Base-by-base conservation (phyloP, 2,797 vertebrate species). In the Acanthurus tractus region DNA sequence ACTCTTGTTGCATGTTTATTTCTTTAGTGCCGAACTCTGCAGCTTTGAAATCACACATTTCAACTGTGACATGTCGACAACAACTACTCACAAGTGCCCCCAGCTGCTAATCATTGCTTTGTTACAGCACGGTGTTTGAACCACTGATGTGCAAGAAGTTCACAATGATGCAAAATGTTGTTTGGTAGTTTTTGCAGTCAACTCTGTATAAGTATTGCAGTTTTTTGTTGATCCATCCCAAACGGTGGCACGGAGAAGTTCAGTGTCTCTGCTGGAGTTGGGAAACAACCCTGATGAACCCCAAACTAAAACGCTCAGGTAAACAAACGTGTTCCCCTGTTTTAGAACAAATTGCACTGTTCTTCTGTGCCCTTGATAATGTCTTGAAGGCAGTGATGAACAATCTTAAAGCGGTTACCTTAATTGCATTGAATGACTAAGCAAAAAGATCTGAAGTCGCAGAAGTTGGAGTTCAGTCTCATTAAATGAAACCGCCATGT, bases 401-500 rank as follows among this genome's bases (percentile, higher is more conserved):
- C 69, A 49, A 68, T 20, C 46, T 17, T 70, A 36, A 17, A 17
- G 25, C 58, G 29, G 52, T 55, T 15, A 64, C 70, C 36, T 13
- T 13, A 14, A 52, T 20, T 52, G 38, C 54, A 34, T 15, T 0
- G 2, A 57, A 50, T 44, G 45, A 38, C 59, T 23, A 45, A 61
- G 45, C 58, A 15, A 68, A 68, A 69, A 70, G 36, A 53, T 76
- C 7, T 69, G n/a, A n/a, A 46, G 72, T 36, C 59, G 67, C n/a
- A 44, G 65, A 63, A 44, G 53, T 63, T 49, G 7, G 15, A 34
- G 59, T 63, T 66, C 45, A 5, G 61, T 38, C 29, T 58, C 52
- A 70, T 85, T 68, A 57, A 70, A 72, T 65, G 38, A 64, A 74
- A 50, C 34, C 12, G 50, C 49, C 61, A 62, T 66, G 55, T 48